phyloP scores from a whole-genome alignment of 2,797 vertebrate species.

The Hemibagrus guttatus region DNA sequence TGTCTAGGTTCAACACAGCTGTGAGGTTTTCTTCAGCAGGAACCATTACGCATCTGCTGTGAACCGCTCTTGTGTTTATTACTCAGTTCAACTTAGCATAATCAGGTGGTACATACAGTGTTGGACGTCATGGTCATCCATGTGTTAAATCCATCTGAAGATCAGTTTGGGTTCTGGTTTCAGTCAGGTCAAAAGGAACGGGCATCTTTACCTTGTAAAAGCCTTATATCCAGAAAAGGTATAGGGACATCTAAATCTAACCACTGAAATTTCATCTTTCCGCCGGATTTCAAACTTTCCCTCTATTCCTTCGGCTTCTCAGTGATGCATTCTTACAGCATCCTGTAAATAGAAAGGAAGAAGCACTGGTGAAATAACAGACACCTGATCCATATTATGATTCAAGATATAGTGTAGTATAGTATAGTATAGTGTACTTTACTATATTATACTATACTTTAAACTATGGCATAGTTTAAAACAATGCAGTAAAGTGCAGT shows the following conservation, averaged over 20 bases:
- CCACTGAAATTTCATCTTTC: neutral
- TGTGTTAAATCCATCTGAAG: neutral
- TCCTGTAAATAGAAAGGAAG: slow-evolving; percentile 6
- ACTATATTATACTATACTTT: no score
- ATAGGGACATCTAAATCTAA: neutral
- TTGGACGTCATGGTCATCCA: neutral
- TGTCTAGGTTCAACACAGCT: slow-evolving; percentile 44
- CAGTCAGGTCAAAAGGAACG: neutral
- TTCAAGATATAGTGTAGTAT: no score
- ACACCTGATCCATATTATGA: neutral
- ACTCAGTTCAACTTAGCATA: neutral
- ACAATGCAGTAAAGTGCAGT: no score
- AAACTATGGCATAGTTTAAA: no score
- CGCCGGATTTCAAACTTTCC: neutral
- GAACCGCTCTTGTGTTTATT: neutral
- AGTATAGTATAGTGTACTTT: no score
- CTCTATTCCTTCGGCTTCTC: neutral
- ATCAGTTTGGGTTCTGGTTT: neutral
- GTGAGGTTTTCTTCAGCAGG: slow-evolving; percentile 63
- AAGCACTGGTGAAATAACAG: neutral
- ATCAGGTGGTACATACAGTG: neutral
- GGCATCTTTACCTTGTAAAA: neutral
- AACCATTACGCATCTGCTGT: slow-evolving; percentile 57
- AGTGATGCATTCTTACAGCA: neutral
- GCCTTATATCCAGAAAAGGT: neutral